These are phyloP conservation scores for Ceratothoa steindachneri DNA, from an alignment of 2,888 invertebrate genomes.

Conservation along the genomic window DNA sequence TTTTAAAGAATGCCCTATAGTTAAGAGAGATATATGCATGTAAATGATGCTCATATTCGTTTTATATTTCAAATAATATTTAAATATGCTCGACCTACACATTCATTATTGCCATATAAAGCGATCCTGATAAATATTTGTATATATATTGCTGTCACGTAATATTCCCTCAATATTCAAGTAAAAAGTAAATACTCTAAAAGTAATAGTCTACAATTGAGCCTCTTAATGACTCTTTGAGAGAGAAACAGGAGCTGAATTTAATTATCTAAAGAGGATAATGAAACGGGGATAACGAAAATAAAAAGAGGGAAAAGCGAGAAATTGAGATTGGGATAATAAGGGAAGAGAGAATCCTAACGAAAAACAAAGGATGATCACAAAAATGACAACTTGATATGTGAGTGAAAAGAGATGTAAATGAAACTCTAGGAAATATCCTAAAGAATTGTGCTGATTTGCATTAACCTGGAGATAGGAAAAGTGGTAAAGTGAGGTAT, in stretches of 20 bases:
- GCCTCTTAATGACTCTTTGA: slow-evolving; percentile 1
- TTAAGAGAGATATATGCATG: neutral
- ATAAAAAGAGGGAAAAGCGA: neutral
- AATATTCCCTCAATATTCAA: neutral
- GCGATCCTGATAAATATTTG: neutral
- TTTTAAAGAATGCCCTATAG: neutral
- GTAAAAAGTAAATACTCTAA: neutral
- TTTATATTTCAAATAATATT: slow-evolving; percentile 6
- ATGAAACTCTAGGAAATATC: neutral
- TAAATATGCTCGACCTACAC: neutral
- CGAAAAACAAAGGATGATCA: too few relatives aligned
- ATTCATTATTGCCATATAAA: neutral
- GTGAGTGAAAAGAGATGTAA: neutral
- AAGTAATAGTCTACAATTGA: neutral
- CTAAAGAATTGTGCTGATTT: neutral
- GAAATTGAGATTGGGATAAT: neutral
- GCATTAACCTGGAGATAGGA: neutral
- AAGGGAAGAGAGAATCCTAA: too few relatives aligned
- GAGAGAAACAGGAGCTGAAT: neutral
- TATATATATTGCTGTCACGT: too few relatives aligned
- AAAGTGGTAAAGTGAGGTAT: neutral
- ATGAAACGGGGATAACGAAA: neutral
- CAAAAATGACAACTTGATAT: neutral
- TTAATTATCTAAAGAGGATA: neutral
- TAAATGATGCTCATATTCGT: neutral